Evolutionary conservation across 2,797 vertebrate species (phyloP), one percentile per base, ranked within the genome.

Genomic region (Gymnoscopelus microlampas): DNA sequence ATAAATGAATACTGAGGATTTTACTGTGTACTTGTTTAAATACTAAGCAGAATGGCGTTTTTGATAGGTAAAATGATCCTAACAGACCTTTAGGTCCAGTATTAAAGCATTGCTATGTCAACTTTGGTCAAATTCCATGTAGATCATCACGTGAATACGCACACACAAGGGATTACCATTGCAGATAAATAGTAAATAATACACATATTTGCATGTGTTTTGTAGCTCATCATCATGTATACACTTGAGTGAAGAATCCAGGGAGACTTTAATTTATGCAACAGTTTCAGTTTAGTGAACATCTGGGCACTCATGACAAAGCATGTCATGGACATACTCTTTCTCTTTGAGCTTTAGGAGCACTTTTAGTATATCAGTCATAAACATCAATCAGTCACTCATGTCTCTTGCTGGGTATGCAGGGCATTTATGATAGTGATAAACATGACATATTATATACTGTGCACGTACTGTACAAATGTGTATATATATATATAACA

Each of bases 271-370:
- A 51, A 60, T 82, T 76, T 70, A 69, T 71, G 71, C 29, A 53
- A 51, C 19, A 64, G 53, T 77, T 80, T 74, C 73, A 66, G 71
- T 14, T 67, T 60, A 1, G 19, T 50, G 55, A 89, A 81, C 89
- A 84, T 83, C 86, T 88, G 83, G 71, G 29, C 47, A 47, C 35
- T 66, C 66, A 66, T 68, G 58, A 79, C 62, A 32, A 53, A 7
- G 61, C 70, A 63, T 60, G 23, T 69, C 62, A 76, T 12, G 53
- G 57, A 24, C 12, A 60, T 19, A 0, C 1, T 14, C 13, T 19
- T 19, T 19, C 19, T 19, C 19, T 19, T 19, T 13, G 13, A 53
- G 12, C 15, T 53, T 19, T 53, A 15, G 15, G 15, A 53, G 11
- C 15, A 53, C 14, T 2, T n/a, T 53, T 13, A 26, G 61, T 29